phyloP scores from a whole-genome alignment of 2,888 invertebrate species.

The Volucella inflata region DNA sequence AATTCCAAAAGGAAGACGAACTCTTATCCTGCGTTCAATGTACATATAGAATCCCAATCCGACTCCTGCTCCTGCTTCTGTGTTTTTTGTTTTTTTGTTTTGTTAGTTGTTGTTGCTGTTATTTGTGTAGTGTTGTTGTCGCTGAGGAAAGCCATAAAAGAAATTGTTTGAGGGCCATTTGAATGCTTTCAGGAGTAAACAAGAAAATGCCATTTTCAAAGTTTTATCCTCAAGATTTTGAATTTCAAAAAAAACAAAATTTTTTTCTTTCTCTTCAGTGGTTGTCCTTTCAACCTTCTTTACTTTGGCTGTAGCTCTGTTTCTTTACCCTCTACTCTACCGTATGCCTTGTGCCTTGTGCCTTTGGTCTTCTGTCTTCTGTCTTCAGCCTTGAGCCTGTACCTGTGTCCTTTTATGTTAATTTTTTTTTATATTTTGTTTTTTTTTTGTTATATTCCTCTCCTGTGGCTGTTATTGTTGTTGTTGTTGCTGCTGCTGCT shows the following conservation, averaged over 20 bases:
- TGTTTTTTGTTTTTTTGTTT: neutral
- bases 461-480: slow-evolving; percentile 20
- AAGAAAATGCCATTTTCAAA: slow-evolving; percentile 77
- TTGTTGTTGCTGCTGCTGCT: slow-evolving; percentile 39
- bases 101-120: slow-evolving; percentile 38
- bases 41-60: slow-evolving; percentile 23
- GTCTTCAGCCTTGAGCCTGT: too few species aligned
- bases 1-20: slow-evolving; percentile 49
- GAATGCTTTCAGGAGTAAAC: slow-evolving; percentile 76
- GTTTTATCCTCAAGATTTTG: slow-evolving; percentile 71
- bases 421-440: slow-evolving; percentile 57
- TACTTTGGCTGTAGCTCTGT: slow-evolving; percentile 14
- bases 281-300: slow-evolving; percentile 42
- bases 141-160: slow-evolving; percentile 69
- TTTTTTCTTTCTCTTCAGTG: slow-evolving; percentile 24
- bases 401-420: slow-evolving; percentile 66
- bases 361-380: too few species aligned
- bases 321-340: neutral
- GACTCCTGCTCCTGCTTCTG: slow-evolving; percentile 23
- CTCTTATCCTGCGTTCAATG: slow-evolving; percentile 58
- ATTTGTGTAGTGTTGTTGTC: slow-evolving; percentile 66
- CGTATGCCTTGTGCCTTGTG: neutral
- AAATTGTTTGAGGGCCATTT: slow-evolving; percentile 76
- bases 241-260: slow-evolving; percentile 23
- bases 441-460: neutral